Evolutionary conservation across 2,797 vertebrate genomes (phyloP).

Genomic region (Sciurus carolinensis): DNA sequence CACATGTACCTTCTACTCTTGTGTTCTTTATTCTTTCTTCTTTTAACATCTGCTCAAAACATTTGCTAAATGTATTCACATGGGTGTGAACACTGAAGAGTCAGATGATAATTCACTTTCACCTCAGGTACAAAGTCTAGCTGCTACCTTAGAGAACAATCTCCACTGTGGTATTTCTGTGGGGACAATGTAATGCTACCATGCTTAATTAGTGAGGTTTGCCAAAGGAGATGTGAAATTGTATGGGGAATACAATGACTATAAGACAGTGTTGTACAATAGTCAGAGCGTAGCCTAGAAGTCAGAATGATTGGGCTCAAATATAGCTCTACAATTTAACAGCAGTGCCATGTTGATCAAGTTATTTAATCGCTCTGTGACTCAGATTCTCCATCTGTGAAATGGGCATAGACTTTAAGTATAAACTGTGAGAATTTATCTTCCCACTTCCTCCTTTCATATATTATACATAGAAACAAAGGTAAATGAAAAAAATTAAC

Average conservation of each 20-base stretch:
- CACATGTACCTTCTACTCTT: background rate
- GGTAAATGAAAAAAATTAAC: background rate
- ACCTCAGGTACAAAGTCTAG: background rate
- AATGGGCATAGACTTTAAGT: background rate
- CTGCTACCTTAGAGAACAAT: background rate
- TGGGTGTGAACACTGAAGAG: slow-evolving; percentile 22
- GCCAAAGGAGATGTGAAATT: background rate
- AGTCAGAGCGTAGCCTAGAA: background rate
- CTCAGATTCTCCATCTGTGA: slow-evolving; percentile 53
- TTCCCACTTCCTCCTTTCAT: background rate
- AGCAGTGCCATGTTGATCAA: background rate
- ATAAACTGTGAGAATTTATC: slow-evolving; percentile 19
- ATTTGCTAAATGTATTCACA: slow-evolving; percentile 5
- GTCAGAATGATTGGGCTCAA: background rate
- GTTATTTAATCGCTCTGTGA: slow-evolving; percentile 9
- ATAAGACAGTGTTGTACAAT: background rate
- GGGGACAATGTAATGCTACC: background rate
- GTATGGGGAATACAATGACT: background rate
- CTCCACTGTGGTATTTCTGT: background rate
- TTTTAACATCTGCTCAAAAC: background rate
- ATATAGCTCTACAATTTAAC: background rate
- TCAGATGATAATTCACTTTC: background rate
- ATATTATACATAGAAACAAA: background rate
- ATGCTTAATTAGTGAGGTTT: background rate
- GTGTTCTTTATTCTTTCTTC: background rate